Conservation (phyloP, 2,113 vertebrate genomes). For the human region DNA sequence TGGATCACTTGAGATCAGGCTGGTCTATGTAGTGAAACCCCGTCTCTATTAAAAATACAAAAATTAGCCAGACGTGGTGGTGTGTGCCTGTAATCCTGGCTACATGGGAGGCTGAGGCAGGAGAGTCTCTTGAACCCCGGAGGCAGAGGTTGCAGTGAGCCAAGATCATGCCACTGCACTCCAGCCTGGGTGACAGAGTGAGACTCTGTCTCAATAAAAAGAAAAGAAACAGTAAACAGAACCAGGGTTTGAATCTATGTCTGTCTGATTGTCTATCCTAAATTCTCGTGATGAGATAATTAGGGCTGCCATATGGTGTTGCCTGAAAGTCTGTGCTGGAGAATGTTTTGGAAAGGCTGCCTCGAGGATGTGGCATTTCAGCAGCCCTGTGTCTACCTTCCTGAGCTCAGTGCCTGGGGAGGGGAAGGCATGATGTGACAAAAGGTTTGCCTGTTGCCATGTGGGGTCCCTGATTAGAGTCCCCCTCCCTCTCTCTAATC, state of each 20-base stretch:
- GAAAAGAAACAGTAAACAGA: background rate
- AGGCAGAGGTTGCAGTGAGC: too few relatives aligned
- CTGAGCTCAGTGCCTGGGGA: background rate
- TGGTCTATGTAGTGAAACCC: too few relatives aligned
- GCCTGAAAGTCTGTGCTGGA: background rate
- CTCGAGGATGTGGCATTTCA: background rate
- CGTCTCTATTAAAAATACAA: too few relatives aligned
- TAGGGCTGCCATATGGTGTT: background rate
- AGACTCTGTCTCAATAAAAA: background rate
- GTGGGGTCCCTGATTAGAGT: background rate
- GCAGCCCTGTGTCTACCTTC: background rate
- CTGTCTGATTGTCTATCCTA: background rate
- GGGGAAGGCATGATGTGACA: background rate
- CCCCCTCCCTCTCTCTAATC: background rate
- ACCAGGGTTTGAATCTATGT: background rate
- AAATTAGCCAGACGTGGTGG: too few relatives aligned
- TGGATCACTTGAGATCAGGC: too few relatives aligned
- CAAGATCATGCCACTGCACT: too few relatives aligned
- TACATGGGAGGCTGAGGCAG: too few relatives aligned
- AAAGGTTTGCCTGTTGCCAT: background rate
- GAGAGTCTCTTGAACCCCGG: too few relatives aligned
- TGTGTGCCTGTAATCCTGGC: too few relatives aligned
- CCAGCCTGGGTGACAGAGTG: background rate
- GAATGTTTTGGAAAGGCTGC: background rate
- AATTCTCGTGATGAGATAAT: accelerated